phyloP scores from a whole-genome alignment of 92 coral and sea anemone species.

The Bergia sp. region DNA sequence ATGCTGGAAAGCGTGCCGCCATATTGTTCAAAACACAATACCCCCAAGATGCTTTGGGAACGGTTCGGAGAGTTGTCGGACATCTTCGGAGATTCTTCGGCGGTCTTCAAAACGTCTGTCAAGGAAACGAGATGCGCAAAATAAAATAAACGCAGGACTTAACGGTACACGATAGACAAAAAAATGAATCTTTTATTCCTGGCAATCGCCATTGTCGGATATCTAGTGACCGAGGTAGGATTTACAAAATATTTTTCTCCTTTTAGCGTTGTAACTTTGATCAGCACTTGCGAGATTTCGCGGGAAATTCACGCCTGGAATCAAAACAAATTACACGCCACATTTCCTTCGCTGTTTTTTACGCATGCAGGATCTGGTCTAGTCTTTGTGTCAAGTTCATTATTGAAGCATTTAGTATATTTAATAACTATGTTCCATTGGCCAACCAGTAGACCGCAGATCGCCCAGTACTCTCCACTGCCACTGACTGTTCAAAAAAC shows the following conservation, averaged over 20 bases:
- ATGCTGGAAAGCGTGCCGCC: conserved; percentile 96
- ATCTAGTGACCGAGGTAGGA: conserved; percentile 27
- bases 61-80: conserved; percentile 7
- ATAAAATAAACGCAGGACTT: not conserved
- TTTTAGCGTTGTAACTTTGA: not conserved
- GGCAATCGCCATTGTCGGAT: not conserved
- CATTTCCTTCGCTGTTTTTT: too few species aligned
- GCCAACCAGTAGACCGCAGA: too few species aligned
- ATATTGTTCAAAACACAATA: conserved; percentile 68
- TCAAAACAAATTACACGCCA: too few species aligned
- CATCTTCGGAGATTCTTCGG: conserved; percentile 22
- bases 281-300: not conserved
- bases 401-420: too few species aligned
- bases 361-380: too few species aligned
- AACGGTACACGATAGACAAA: not conserved
- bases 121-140: not conserved
- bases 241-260: not conserved
- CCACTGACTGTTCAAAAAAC: too few species aligned
- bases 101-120: not conserved
- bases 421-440: too few species aligned
- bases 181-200: conserved; percentile 9
- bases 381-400: too few species aligned
- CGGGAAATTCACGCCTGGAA: not conserved
- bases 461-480: too few species aligned
- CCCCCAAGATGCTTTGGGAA: conserved; percentile 66